Percentiles rank a stretch among this genome's conserved stretches.
Evolutionary conservation across 2,113 vertebrate species (phyloP).

Genomic region (Cryptoleucopteryx plumbea): DNA sequence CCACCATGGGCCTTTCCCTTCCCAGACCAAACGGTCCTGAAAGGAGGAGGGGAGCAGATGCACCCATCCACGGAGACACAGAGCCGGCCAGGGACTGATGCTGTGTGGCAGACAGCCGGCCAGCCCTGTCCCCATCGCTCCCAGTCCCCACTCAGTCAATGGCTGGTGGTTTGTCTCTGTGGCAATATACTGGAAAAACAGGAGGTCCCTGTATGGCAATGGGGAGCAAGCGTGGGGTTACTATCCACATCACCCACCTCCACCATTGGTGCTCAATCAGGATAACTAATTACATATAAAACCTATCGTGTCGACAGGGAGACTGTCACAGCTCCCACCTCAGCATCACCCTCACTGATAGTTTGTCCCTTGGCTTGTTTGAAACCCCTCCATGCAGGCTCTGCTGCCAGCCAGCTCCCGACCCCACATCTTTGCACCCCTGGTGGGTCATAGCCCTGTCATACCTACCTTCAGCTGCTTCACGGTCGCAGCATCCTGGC

Average conservation of each 20-base stretch:
- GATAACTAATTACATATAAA: neutral
- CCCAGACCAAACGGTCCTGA: neutral
- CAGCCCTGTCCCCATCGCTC: neutral
- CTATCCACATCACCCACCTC: neutral
- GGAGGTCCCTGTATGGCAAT: neutral
- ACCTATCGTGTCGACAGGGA: neutral
- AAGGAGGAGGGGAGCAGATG: neutral
- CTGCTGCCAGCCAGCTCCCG: neutral
- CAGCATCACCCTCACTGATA: neutral
- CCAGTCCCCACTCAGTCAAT: neutral
- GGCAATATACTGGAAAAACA: neutral
- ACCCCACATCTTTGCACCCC: rapidly evolving
- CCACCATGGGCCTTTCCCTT: neutral
- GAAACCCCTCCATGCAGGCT: neutral
- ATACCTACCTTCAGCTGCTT: slow-evolving; percentile 65
- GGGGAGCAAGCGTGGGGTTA: rapidly evolving
- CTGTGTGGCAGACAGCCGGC: neutral
- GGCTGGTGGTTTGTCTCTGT: neutral
- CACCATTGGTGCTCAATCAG: rapidly evolving
- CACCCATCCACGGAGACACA: rapidly evolving
- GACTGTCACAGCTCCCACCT: neutral
- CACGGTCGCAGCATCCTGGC: slow-evolving; percentile 65
- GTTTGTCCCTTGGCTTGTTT: neutral
- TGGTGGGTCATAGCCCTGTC: neutral
- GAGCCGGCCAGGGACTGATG: neutral